These are phyloP conservation scores for Arothron firmamentum DNA, from an alignment of 2,113 vertebrate species.

Conservation along the genomic window DNA sequence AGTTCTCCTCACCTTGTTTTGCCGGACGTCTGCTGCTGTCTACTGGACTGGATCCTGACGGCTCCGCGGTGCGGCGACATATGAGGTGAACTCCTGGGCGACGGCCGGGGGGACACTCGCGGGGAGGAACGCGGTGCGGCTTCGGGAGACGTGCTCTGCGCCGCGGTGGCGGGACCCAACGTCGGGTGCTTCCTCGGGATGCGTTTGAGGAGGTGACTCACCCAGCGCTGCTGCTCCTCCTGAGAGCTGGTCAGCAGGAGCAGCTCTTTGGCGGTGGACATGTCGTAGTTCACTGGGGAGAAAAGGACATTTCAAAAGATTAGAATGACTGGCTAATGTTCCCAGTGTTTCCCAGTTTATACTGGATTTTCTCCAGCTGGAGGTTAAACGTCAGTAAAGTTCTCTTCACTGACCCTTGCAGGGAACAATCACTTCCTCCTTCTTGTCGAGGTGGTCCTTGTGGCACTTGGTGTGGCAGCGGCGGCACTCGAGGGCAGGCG, in stretches of 20 bases:
- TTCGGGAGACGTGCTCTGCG: slow-evolving; percentile 2
- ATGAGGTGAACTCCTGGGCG: slow-evolving; percentile 73
- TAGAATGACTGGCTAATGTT: not conserved
- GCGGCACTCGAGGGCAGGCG: slow-evolving; percentile 94
- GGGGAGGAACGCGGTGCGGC: slow-evolving; percentile 33
- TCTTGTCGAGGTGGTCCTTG: slow-evolving; percentile 97
- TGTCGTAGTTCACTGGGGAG: slow-evolving; percentile 89
- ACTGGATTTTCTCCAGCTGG: too few relatives aligned
- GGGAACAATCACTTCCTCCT: slow-evolving; percentile 94
- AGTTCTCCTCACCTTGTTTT: slow-evolving; percentile 67
- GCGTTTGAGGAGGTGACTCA: slow-evolving; percentile 89
- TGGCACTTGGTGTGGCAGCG: slow-evolving; percentile 99
- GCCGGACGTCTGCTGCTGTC: slow-evolving; percentile 40
- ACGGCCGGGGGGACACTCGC: slow-evolving; percentile 35
- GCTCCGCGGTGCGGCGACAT: slow-evolving; percentile 81
- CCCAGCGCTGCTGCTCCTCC: slow-evolving; percentile 93
- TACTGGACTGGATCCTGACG: slow-evolving; percentile 66
- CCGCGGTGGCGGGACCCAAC: slow-evolving; percentile 71
- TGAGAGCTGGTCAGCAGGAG: slow-evolving; percentile 88
- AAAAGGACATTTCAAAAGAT: slow-evolving; percentile 1
- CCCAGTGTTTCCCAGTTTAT: too few relatives aligned
- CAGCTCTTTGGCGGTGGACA: slow-evolving; percentile 93
- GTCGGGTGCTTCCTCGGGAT: slow-evolving; percentile 88
- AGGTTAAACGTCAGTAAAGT: too few relatives aligned
- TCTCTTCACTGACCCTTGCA: slow-evolving; percentile 92